Evolutionary conservation across 2,797 vertebrate genomes (phyloP).

Genomic region (Coccyzus lansbergi): DNA sequence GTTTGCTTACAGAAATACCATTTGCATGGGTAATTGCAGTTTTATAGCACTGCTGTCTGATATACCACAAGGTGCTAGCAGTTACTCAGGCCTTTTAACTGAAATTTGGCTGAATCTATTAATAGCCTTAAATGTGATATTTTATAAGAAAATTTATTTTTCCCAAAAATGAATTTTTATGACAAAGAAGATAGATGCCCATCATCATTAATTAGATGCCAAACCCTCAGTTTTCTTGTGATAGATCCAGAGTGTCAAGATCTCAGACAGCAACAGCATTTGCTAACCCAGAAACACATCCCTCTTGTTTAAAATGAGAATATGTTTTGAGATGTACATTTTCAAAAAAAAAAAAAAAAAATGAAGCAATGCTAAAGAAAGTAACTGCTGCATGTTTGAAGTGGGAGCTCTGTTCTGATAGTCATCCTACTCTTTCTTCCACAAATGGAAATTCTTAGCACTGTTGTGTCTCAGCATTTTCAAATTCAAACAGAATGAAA

Average conservation of each 20-base stretch:
- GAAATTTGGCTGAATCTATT: background rate
- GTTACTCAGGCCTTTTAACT: background rate
- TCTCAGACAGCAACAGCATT: background rate
- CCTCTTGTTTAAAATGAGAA: background rate
- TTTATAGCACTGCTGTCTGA: background rate
- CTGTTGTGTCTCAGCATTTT: background rate
- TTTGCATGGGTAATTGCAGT: background rate
- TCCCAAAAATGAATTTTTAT: background rate
- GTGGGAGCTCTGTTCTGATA: background rate
- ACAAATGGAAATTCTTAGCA: background rate
- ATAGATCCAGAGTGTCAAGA: background rate
- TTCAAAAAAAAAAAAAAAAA: background rate
- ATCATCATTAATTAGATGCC: background rate
- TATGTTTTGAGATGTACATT: background rate
- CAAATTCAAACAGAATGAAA: constrained; percentile 8
- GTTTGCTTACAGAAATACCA: background rate
- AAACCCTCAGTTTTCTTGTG: background rate
- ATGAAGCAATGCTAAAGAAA: background rate
- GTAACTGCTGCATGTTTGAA: background rate
- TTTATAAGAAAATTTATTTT: background rate
- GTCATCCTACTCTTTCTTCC: background rate
- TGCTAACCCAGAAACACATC: background rate
- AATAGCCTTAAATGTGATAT: background rate
- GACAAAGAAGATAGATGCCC: background rate
- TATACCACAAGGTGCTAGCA: background rate